Evolutionary conservation across 2,113 vertebrate genomes (phyloP).

Genomic region (Python bivittatus): DNA sequence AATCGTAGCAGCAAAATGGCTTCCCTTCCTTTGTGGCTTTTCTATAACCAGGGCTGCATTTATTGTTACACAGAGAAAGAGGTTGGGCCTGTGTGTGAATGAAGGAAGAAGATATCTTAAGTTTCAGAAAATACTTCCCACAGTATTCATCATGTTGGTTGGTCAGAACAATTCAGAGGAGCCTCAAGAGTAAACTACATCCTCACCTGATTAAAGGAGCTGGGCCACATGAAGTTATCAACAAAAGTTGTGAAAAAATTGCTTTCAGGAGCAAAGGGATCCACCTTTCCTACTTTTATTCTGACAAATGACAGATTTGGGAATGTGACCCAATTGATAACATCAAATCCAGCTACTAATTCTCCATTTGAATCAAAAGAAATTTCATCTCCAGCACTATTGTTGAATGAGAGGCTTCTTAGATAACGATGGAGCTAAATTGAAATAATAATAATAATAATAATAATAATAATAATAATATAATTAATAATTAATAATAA

Average conservation of each 20-base stretch:
- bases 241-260: no score
- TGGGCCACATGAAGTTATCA: no score
- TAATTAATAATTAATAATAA: background rate
- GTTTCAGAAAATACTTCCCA: background rate
- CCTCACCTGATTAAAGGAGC: no score
- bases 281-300: background rate
- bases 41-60: background rate
- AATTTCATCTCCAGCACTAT: background rate
- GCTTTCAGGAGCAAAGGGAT: background rate
- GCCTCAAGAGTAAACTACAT: no score
- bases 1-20: constrained; percentile 3
- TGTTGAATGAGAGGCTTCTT: background rate
- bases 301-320: background rate
- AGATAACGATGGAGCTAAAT: background rate
- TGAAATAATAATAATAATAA: background rate
- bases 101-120: background rate
- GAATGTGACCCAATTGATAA: background rate
- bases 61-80: background rate
- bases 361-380: background rate
- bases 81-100: background rate
- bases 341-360: background rate
- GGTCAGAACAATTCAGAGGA: no score
- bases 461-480: background rate
- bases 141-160: background rate
- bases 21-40: background rate